Percentiles rank a stretch among this genome's conserved stretches.
Evolutionary conservation across 2,113 vertebrate species (phyloP).

Genomic region (Holacanthus passer): DNA sequence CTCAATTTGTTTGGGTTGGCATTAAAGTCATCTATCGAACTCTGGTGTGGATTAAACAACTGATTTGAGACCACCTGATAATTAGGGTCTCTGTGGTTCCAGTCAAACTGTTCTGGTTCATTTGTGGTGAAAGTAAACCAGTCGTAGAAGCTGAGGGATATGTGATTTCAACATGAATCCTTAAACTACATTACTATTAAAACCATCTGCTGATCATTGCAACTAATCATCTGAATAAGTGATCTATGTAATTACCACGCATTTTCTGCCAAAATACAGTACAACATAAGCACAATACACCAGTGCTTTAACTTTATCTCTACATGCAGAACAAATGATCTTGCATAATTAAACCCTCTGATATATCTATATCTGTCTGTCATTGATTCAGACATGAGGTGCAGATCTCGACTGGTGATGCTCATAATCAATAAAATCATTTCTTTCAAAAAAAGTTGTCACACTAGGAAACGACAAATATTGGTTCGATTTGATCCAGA

Average conservation of each 20-base stretch:
- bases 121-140: background rate
- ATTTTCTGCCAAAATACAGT: too few relatives aligned
- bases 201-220: background rate
- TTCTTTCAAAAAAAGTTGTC: background rate
- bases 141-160: background rate
- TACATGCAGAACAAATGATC: too few relatives aligned
- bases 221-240: background rate
- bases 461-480: too few relatives aligned
- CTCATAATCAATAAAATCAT: background rate
- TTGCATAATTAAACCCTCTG: too few relatives aligned
- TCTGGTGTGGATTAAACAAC: background rate
- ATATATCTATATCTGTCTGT: too few relatives aligned
- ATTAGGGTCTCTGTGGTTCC: background rate
- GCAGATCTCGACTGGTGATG: too few relatives aligned
- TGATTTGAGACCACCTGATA: background rate
- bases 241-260: background rate
- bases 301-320: too few relatives aligned
- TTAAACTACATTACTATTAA: background rate
- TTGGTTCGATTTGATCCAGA: too few relatives aligned
- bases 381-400: too few relatives aligned
- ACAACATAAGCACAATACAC: too few relatives aligned
- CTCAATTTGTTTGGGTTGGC: too few relatives aligned
- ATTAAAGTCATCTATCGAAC: too few relatives aligned
- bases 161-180: background rate
- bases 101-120: background rate